These are phyloP conservation scores for Physella acuta DNA, from an alignment of 1,140 invertebrate genomes.

Conservation along the genomic window DNA sequence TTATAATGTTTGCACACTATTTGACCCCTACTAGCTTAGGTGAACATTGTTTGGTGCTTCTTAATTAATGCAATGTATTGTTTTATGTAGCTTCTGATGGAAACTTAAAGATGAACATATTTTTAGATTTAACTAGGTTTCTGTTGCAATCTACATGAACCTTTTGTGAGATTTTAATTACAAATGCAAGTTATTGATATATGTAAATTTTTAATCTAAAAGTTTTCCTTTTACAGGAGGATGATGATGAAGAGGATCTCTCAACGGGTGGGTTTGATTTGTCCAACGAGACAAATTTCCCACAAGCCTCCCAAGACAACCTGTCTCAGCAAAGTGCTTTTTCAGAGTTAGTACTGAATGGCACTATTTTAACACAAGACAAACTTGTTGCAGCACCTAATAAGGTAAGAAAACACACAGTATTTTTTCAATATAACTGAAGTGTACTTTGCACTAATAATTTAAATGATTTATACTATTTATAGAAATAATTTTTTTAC, in stretches of 20 bases:
- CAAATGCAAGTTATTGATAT: too few relatives aligned
- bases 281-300: conserved; percentile 36
- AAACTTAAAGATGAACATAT: too few relatives aligned
- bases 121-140: too few relatives aligned
- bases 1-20: too few relatives aligned
- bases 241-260: conserved; percentile 54
- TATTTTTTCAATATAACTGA: neutral
- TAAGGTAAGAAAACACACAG: conserved; percentile 37
- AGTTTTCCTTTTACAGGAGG: conserved; percentile 21
- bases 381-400: conserved; percentile 66
- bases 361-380: conserved; percentile 59
- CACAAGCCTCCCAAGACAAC: conserved; percentile 36
- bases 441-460: neutral
- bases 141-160: too few relatives aligned
- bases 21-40: too few relatives aligned
- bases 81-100: too few relatives aligned
- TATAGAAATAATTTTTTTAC: neutral
- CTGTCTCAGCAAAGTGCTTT: conserved; percentile 34
- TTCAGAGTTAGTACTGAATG: conserved; percentile 48
- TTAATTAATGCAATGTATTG: too few relatives aligned
- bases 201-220: too few relatives aligned
- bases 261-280: conserved; percentile 56
- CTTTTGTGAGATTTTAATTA: too few relatives aligned
- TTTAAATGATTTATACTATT: neutral
- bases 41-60: too few relatives aligned